These are phyloP conservation scores for Myxocyprinus asiaticus DNA, from an alignment of 2,113 vertebrate species.

Conservation along the genomic window DNA sequence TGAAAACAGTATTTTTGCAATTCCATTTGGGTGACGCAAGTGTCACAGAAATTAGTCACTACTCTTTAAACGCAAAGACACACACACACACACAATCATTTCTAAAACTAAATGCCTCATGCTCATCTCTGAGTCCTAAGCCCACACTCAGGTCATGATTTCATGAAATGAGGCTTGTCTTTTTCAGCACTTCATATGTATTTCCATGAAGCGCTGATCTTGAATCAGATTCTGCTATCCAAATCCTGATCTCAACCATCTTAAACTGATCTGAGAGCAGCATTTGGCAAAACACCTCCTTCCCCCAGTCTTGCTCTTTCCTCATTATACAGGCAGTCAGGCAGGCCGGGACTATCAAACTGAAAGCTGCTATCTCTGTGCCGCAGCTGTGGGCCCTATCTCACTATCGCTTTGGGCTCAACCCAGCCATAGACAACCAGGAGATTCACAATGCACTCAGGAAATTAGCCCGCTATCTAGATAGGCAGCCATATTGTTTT, in stretches of 20 bases:
- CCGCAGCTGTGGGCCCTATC: conserved; percentile 79
- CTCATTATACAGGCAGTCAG: conserved; percentile 75
- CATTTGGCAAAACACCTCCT: conserved; percentile 13
- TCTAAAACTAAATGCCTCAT: too few relatives aligned
- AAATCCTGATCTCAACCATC: neutral
- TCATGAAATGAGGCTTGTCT: neutral
- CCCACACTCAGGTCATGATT: too few relatives aligned
- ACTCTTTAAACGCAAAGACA: too few relatives aligned
- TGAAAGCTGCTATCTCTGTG: conserved; percentile 79
- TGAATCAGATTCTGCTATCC: neutral
- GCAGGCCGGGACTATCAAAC: conserved; percentile 72
- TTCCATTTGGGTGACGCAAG: too few relatives aligned
- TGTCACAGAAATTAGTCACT: too few relatives aligned
- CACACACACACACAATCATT: too few relatives aligned
- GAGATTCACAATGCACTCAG: conserved; percentile 47
- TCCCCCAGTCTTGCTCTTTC: conserved; percentile 59
- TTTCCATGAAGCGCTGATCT: neutral
- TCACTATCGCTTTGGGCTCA: conserved; percentile 72
- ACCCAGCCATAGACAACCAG: conserved; percentile 68
- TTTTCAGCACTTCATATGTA: neutral
- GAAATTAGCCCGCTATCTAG: conserved; percentile 35
- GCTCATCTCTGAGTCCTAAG: too few relatives aligned
- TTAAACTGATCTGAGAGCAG: conserved; percentile 18
- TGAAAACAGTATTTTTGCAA: too few relatives aligned
- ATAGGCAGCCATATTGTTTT: conserved; percentile 49